phyloP scores from a whole-genome alignment of 37 sponge, comb jelly and placozoan genomes.

The Petrosia ficiformis region DNA sequence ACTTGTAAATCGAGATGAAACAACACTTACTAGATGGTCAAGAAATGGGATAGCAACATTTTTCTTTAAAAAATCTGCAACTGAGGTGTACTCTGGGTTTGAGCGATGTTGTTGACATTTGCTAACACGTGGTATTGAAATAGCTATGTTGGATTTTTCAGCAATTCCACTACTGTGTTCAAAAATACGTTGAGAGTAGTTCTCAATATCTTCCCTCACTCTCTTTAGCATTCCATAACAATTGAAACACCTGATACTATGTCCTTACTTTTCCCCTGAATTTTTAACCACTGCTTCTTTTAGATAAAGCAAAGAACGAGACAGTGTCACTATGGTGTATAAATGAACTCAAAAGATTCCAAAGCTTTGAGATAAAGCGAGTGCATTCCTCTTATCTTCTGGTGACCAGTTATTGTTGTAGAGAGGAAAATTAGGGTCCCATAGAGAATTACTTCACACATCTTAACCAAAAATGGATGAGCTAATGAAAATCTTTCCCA shows the following conservation, averaged over 20 bases:
- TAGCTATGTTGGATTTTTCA: slow-evolving; percentile 15
- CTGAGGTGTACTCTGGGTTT: slow-evolving; percentile 24
- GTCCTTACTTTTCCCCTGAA: slow-evolving; percentile 40
- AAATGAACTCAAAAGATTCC: neutral
- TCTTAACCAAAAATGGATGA: slow-evolving; percentile 48
- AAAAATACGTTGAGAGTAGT: slow-evolving; percentile 29
- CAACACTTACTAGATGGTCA: slow-evolving; percentile 47
- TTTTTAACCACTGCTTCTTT: slow-evolving; percentile 40
- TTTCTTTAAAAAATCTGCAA: slow-evolving; percentile 20
- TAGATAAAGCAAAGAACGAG: slow-evolving; percentile 14
- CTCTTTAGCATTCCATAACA: neutral
- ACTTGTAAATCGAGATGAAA: slow-evolving; percentile 33
- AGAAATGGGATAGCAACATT: slow-evolving; percentile 56
- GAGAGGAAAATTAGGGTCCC: slow-evolving; percentile 31
- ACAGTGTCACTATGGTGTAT: neutral
- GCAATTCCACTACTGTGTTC: slow-evolving; percentile 23
- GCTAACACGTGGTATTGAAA: slow-evolving; percentile 38
- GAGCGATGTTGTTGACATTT: slow-evolving; percentile 39
- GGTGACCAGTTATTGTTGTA: neutral
- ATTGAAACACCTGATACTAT: slow-evolving; percentile 29
- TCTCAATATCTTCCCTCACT: slow-evolving; percentile 26
- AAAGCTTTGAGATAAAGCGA: slow-evolving; percentile 33
- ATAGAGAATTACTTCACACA: slow-evolving; percentile 55
- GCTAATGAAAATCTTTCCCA: slow-evolving; percentile 5
- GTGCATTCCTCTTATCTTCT: slow-evolving; percentile 6